Base-by-base conservation (phyloP, 2,888 invertebrate species). In the Blastobasis lacticolella region DNA sequence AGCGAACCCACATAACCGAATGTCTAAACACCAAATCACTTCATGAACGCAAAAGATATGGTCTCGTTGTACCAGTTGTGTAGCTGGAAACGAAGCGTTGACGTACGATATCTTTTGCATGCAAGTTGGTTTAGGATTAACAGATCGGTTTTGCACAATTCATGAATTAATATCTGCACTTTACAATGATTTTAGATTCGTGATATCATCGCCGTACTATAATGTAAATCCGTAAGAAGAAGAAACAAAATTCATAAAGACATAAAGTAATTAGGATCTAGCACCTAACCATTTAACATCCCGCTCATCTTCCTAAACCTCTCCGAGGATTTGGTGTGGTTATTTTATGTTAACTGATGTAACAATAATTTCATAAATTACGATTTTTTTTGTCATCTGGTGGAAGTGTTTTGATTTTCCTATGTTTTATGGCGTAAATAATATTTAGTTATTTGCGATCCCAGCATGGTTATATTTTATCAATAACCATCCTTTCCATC, bases 331-430 rank as follows among this genome's bases (percentile, higher is more conserved):
- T 88, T 88, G 88, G 88, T 88, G 88, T 88, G 88, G 78, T 88
- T 87, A 81, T 83, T 85, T 85, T 84, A 69, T 72, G 85, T 80
- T 81, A 60, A 75, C 77, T 77, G 66, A 66, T 68, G 66, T 64
- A 23, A 62, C 71, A 75, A 53, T 78, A 77, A 69, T 75, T 77
- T 83, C 76, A 64, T 71, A 59, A 75, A 66, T 81, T 82, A 73
- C 68, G 57, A 73, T 83, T 85, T 84, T 69, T 82, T 85, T 82
- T 83, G 66, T 78, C 79, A 83, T 87, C 84, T 85, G 86, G 85
- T 88, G 87, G 85, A 87, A 87, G 88, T 87, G 85, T 82, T 87
- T 86, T 88, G 86, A 86, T 87, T 88, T 84, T 88, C 88, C 87
- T 87, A 71, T 83, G 81, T 88, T 86, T 78, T 79, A 64, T 78